phyloP scores from a whole-genome alignment of 1,140 invertebrate species.

The Halesus radiatus region DNA sequence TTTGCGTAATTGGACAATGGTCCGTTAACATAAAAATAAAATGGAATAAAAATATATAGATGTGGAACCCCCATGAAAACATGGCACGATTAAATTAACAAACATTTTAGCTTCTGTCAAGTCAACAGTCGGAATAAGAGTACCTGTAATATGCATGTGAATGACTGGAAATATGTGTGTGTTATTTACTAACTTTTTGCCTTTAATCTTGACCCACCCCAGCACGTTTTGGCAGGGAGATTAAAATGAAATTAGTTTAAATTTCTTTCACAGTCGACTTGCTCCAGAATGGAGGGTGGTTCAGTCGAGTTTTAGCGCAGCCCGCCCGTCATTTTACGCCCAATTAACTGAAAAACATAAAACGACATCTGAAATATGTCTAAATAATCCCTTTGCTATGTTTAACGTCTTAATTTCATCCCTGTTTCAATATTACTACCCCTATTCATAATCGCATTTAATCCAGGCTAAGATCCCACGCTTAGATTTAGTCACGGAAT shows the following conservation, averaged over 20 bases:
- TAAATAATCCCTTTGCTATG: constrained; percentile 30
- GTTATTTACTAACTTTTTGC: neutral
- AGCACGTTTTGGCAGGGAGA: constrained; percentile 8
- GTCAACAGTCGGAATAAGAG: too few relatives aligned
- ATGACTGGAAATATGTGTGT: too few relatives aligned
- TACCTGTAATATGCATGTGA: too few relatives aligned
- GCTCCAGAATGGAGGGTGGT: neutral
- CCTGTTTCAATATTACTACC: neutral
- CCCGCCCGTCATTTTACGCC: constrained; percentile 36
- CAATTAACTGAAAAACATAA: constrained; percentile 30
- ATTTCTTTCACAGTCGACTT: constrained; percentile 34
- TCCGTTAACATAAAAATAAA: too few relatives aligned
- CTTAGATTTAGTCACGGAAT: constrained; percentile 12
- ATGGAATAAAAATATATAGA: too few relatives aligned
- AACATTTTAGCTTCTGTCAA: too few relatives aligned
- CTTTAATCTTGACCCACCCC: constrained; percentile 1
- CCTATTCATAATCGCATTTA: too few relatives aligned
- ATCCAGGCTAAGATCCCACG: neutral
- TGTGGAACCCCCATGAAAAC: too few relatives aligned
- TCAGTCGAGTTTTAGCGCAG: constrained; percentile 6
- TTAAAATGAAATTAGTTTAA: constrained; percentile 40
- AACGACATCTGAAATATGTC: constrained; percentile 30
- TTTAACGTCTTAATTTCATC: constrained; percentile 42
- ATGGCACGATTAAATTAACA: too few relatives aligned
- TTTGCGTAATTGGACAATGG: too few relatives aligned